Conservation (phyloP, 2,113 vertebrate species). For the Tapirus terrestris region DNA sequence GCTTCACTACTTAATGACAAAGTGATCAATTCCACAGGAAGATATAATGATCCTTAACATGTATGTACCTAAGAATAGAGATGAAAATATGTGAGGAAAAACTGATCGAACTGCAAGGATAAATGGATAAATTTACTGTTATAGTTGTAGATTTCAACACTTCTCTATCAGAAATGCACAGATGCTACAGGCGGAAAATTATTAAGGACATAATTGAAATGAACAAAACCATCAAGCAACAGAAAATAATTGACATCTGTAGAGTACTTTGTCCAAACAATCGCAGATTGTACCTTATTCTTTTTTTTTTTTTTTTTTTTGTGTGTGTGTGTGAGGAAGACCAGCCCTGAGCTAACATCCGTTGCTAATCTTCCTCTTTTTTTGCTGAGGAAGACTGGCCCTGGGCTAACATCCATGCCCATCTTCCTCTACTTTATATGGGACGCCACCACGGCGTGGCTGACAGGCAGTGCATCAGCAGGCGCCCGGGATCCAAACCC, state of each 20-base stretch:
- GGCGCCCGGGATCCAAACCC: too few species aligned
- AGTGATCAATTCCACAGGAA: neutral
- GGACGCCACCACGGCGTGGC: too few species aligned
- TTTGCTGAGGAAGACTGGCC: too few species aligned
- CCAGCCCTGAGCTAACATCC: too few species aligned
- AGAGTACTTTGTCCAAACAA: neutral
- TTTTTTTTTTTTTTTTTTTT: too few species aligned
- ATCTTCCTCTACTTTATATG: too few species aligned
- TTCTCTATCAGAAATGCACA: neutral
- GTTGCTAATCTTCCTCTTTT: too few species aligned
- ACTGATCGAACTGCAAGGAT: neutral
- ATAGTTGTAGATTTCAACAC: neutral
- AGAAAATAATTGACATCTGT: neutral
- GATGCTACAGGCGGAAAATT: neutral
- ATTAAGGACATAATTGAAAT: neutral
- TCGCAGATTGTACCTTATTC: neutral
- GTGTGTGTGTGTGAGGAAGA: too few species aligned
- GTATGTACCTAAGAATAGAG: neutral
- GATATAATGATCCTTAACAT: neutral
- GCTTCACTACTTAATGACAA: neutral
- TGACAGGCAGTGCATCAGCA: too few species aligned
- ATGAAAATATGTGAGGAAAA: neutral
- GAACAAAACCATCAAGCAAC: neutral
- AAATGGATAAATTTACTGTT: neutral
- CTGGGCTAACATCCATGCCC: too few species aligned